A percentile compares a stretch with the other conserved stretches of the same genome.
phyloP scores from a whole-genome alignment of 1,140 invertebrate species.

The Nymphalis io region DNA sequence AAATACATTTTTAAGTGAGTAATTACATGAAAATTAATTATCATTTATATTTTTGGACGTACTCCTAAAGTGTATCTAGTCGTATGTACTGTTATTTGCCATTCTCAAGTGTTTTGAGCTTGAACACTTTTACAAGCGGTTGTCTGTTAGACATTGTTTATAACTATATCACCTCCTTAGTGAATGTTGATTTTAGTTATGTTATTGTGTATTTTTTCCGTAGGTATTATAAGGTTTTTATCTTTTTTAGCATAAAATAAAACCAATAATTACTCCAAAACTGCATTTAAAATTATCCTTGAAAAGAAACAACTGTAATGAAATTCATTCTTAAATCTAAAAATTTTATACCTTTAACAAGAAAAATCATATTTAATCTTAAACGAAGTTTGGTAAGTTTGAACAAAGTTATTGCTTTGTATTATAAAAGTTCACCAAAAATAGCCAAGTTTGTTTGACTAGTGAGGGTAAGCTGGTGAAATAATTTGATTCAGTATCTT shows the following conservation, averaged over 20 bases:
- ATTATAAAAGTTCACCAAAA: slow-evolving; percentile 17
- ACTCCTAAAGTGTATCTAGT: no score
- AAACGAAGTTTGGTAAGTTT: slow-evolving; percentile 5
- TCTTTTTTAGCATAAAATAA: no score
- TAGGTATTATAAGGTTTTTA: not conserved
- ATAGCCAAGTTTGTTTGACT: slow-evolving; percentile 14
- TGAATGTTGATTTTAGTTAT: not conserved
- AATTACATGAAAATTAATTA: no score
- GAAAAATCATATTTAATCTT: slow-evolving; percentile 19
- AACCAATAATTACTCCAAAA: no score
- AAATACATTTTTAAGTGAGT: no score
- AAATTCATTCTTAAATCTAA: not conserved
- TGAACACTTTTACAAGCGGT: not conserved
- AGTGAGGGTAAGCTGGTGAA: slow-evolving; percentile 19
- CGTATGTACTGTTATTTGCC: no score
- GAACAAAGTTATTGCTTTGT: slow-evolving; percentile 19
- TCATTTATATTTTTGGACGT: no score
- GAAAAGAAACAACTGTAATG: not conserved
- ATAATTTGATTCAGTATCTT: slow-evolving; percentile 19
- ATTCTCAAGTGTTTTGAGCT: not conserved
- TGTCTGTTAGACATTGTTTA: not conserved
- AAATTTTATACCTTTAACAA: not conserved
- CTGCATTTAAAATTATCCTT: not conserved
- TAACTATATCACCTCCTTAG: no score
- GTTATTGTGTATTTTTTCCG: not conserved